Conservation (phyloP, 2,797 vertebrate species). For the Sebastes trivittatus region DNA sequence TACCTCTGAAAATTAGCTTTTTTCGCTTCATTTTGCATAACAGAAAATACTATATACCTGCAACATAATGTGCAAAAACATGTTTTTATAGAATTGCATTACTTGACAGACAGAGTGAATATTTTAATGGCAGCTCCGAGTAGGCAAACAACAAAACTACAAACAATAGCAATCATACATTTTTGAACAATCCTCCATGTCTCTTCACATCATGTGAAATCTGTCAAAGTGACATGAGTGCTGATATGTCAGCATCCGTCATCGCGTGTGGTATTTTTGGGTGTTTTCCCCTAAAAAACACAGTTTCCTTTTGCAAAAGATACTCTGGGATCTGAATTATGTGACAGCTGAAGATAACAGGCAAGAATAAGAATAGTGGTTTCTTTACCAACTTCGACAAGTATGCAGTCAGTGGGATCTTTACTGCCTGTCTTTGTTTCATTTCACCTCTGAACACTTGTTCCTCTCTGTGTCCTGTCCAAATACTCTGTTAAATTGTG, state of each 20-base stretch:
- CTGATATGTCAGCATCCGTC: slow-evolving; percentile 24
- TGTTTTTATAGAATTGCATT: background rate
- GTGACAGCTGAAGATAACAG: slow-evolving; percentile 2
- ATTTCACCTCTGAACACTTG: slow-evolving; percentile 17
- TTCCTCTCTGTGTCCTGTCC: slow-evolving; percentile 9
- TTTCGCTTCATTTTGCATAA: background rate
- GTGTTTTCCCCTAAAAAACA: background rate
- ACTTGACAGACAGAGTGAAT: background rate
- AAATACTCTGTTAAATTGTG: slow-evolving; percentile 35
- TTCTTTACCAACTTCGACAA: background rate
- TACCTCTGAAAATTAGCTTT: background rate
- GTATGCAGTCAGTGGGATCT: background rate
- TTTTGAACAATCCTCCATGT: slow-evolving; percentile 32
- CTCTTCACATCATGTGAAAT: slow-evolving; percentile 11
- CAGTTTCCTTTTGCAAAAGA: slow-evolving; percentile 5
- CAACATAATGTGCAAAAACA: background rate
- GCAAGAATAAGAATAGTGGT: background rate
- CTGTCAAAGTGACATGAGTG: slow-evolving; percentile 26
- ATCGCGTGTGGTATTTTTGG: slow-evolving; percentile 21
- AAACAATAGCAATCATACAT: slow-evolving; percentile 32
- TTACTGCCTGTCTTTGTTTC: background rate
- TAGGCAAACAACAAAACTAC: background rate
- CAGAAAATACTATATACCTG: background rate
- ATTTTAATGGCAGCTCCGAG: slow-evolving; percentile 23
- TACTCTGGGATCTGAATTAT: slow-evolving; percentile 3